These are phyloP conservation scores for Entomobrya multifasciata DNA, from an alignment of 2,888 invertebrate genomes.

Conservation along the genomic window DNA sequence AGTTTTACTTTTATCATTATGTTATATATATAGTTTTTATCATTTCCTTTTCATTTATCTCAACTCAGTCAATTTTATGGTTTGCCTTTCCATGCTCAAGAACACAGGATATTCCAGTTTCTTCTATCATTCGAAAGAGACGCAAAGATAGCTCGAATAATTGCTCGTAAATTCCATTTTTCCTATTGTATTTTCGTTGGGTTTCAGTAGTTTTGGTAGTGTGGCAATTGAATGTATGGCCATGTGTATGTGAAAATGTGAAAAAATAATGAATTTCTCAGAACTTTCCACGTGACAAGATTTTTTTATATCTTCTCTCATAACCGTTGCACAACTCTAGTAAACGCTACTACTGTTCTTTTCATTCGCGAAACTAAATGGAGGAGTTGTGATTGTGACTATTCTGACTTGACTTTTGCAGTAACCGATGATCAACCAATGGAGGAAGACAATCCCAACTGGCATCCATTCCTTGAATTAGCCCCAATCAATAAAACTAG, in stretches of 20 bases:
- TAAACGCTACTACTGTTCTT: slow-evolving; percentile 9
- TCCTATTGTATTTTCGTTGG: neutral
- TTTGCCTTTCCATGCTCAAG: too few relatives aligned
- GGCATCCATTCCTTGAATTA: slow-evolving; percentile 78
- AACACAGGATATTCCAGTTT: slow-evolving; percentile 31
- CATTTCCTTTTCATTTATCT: slow-evolving; percentile 43
- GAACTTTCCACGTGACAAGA: neutral
- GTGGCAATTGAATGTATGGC: neutral
- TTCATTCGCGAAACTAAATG: neutral
- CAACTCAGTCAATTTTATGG: slow-evolving; percentile 10
- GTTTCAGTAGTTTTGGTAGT: too few relatives aligned
- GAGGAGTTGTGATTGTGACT: neutral
- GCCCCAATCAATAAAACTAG: slow-evolving; percentile 85
- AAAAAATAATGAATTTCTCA: slow-evolving; percentile 10
- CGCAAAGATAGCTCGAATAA: slow-evolving; percentile 27
- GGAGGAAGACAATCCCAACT: slow-evolving; percentile 78
- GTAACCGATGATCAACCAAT: slow-evolving; percentile 71
- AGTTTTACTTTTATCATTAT: neutral
- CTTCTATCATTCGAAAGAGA: neutral
- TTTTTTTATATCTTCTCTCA: neutral
- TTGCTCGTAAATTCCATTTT: slow-evolving; percentile 60
- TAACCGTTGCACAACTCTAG: neutral
- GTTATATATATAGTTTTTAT: slow-evolving; percentile 15
- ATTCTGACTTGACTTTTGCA: slow-evolving; percentile 17
- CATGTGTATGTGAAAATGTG: neutral